Base-by-base conservation (phyloP, 2,888 invertebrate species). In the Aleiodes leptofemur region DNA sequence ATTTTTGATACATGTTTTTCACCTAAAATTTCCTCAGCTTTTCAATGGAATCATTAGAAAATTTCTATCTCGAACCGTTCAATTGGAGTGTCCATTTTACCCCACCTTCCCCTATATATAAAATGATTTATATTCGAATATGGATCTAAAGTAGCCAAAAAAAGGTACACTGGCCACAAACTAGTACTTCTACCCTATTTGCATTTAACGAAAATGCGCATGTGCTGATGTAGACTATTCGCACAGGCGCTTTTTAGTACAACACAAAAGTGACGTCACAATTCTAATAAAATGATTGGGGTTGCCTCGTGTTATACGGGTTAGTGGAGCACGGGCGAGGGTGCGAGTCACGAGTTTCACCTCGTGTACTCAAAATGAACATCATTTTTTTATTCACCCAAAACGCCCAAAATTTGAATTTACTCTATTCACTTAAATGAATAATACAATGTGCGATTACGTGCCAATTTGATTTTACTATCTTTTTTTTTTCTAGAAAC, bases 321-420 rank as follows among this genome's bases (percentile, higher is more conserved):
- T 87, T 80, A 87, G 87, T 87, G 81, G 87, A 84, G 82, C 87
- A 86, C 80, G 77, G 81, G 80, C 83, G 82, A 77, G 78, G 79
- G 80, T 77, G 76, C 43, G 70, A 53, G 53, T 51, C 51, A 51
- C 51, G 68, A 51, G 31, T 50, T 23, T 38, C 16, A 9, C 4
- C 55, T 55, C 43, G 43, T 43, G 43, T 34, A 29, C 16, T 48
- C 16, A 48, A 11, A 43, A 43, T 43, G 3, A 43, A 43, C 43
- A 66, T 16, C 64, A 66, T 14, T 53, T n/a, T 53, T 53, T n/a
- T 7, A 59, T 9, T 31, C n/a, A 0, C 16, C 29, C 16, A 29
- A n/a, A 8, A 59, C 4, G 16, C 14, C 7, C n/a, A 8, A 31
- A 59, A 31, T 8, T 16, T 14, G 3, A 4, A 53, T 16, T 53